phyloP scores from a whole-genome alignment of 1,140 invertebrate genomes.

The Andricus grossulariae region DNA sequence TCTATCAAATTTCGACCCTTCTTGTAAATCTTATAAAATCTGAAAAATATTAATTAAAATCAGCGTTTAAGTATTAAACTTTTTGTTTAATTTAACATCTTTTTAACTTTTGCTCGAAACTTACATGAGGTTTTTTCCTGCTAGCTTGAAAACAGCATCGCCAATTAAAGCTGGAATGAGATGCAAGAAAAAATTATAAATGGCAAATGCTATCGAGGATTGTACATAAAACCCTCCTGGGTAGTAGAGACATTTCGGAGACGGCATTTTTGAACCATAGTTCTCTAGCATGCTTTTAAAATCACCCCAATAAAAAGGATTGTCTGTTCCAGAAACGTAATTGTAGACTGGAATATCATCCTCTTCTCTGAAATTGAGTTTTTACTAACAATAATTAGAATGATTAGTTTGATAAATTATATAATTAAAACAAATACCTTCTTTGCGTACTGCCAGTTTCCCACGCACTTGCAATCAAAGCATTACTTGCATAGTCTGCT shows the following conservation, averaged over 20 bases:
- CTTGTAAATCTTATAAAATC: slow-evolving; percentile 39
- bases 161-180: slow-evolving; percentile 79
- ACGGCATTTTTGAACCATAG: slow-evolving; percentile 74
- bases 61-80: neutral
- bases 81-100: neutral
- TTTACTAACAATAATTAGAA: slow-evolving; percentile 2
- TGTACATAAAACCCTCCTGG: slow-evolving; percentile 76
- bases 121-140: slow-evolving; percentile 80
- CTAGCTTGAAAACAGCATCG: slow-evolving; percentile 75
- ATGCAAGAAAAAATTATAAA: slow-evolving; percentile 78
- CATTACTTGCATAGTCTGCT: slow-evolving; percentile 81
- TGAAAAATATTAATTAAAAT: slow-evolving; percentile 34
- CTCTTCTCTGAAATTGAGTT: slow-evolving; percentile 49
- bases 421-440: slow-evolving; percentile 34
- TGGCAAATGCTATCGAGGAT: slow-evolving; percentile 73
- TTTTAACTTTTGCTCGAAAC: slow-evolving; percentile 42
- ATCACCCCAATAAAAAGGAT: slow-evolving; percentile 80
- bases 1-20: slow-evolving; percentile 32
- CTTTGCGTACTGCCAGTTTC: slow-evolving; percentile 53
- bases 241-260: slow-evolving; percentile 78
- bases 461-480: slow-evolving; percentile 78
- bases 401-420: neutral
- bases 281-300: slow-evolving; percentile 75
- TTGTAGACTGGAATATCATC: slow-evolving; percentile 81
- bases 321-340: slow-evolving; percentile 81